phyloP scores from a whole-genome alignment of 2,797 vertebrate species.

The Etheostoma perlongum region DNA sequence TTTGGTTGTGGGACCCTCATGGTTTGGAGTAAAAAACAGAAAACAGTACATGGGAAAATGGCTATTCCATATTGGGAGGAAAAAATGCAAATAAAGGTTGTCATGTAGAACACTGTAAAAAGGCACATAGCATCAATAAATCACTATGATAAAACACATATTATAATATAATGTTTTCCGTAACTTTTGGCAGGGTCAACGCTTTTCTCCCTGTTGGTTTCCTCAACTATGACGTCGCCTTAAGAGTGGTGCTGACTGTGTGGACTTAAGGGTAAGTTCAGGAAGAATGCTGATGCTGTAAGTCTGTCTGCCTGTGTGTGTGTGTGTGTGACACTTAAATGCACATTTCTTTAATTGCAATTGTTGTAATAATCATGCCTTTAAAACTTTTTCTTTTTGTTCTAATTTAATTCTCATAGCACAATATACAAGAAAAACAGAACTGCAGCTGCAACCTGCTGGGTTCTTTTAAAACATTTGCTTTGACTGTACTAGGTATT shows the following conservation, averaged over 20 bases:
- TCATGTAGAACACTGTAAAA: not conserved
- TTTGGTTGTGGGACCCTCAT: too few species aligned
- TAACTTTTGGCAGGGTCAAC: slow-evolving; percentile 1
- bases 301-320: not conserved
- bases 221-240: slow-evolving; percentile 3
- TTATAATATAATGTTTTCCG: too few species aligned
- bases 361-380: not conserved
- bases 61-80: too few species aligned
- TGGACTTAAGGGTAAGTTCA: slow-evolving; percentile 57
- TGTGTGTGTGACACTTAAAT: too few species aligned
- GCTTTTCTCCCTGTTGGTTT: slow-evolving; percentile 13
- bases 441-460: slow-evolving; percentile 39
- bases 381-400: not conserved
- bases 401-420: not conserved
- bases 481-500: not conserved
- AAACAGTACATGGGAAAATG: too few species aligned
- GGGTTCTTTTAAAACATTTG: slow-evolving; percentile 6
- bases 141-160: too few species aligned
- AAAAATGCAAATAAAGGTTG: too few species aligned
- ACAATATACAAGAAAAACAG: slow-evolving; percentile 16
- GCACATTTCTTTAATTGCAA: not conserved
- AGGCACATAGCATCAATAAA: not conserved
- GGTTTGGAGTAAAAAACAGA: too few species aligned
- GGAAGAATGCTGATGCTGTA: slow-evolving; percentile 38
- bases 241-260: slow-evolving; percentile 52